These are phyloP conservation scores for Lepidurus couesii DNA, from an alignment of 1,140 invertebrate genomes.

Conservation along the genomic window DNA sequence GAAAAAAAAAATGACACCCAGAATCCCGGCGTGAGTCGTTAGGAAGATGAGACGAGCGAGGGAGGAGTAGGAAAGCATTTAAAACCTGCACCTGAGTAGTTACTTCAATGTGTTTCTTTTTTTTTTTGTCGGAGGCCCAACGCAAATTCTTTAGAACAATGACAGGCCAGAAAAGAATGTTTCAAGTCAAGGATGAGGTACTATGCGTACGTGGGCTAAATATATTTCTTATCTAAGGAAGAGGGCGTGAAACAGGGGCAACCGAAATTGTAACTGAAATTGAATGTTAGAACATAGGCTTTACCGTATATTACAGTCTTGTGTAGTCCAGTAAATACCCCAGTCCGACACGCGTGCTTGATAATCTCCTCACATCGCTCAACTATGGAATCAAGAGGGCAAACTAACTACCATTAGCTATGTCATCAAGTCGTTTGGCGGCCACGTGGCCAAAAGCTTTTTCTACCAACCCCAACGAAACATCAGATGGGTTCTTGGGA, in stretches of 20 bases:
- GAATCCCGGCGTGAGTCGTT: conserved; percentile 11
- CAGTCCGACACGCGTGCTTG: background rate
- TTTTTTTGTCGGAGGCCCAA: background rate
- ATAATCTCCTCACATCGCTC: conserved; percentile 15
- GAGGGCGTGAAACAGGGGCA: too few relatives aligned
- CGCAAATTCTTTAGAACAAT: background rate
- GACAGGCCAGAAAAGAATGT: background rate
- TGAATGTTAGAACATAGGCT: too few relatives aligned
- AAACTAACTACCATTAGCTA: conserved; percentile 22
- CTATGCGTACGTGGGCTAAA: too few relatives aligned
- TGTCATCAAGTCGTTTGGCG: conserved; percentile 21
- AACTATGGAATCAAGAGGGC: conserved; percentile 14
- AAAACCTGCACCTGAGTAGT: background rate
- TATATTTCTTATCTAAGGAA: too few relatives aligned
- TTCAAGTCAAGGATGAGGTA: too few relatives aligned
- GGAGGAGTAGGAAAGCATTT: background rate
- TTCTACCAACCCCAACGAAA: background rate
- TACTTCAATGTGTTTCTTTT: background rate
- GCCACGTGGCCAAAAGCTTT: conserved; percentile 20
- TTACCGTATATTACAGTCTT: too few relatives aligned
- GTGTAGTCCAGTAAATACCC: background rate
- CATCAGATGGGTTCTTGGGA: too few relatives aligned
- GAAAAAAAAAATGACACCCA: conserved; percentile 15
- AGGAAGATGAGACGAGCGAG: conserved; percentile 12
- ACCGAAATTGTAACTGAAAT: too few relatives aligned